These are phyloP conservation scores for Trachurus trachurus DNA, from an alignment of 2,797 vertebrate species.

Conservation along the genomic window DNA sequence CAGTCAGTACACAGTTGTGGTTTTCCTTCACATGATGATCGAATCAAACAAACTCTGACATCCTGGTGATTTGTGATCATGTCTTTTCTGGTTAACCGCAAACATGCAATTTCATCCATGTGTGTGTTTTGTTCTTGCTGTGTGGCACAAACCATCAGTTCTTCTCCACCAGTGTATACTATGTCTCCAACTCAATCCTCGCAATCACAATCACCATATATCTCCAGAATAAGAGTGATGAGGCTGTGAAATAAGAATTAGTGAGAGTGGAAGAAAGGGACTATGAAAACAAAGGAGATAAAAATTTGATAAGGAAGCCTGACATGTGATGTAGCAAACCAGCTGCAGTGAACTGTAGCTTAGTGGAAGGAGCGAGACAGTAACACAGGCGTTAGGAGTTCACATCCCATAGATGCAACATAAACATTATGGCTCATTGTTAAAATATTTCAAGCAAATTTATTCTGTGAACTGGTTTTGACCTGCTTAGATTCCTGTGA, in stretches of 20 bases:
- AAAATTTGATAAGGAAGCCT: slow-evolving; percentile 29
- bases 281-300: slow-evolving; percentile 11
- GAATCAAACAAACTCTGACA: not conserved
- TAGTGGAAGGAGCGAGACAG: slow-evolving; percentile 18
- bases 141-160: not conserved
- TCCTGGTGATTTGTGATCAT: not conserved
- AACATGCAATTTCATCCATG: not conserved
- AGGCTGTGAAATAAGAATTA: not conserved
- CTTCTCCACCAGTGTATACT: not conserved
- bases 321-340: slow-evolving; percentile 13
- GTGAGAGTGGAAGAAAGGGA: slow-evolving; percentile 1
- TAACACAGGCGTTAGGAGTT: not conserved
- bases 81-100: not conserved
- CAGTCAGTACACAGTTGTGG: not conserved
- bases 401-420: not conserved
- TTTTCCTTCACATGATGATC: not conserved
- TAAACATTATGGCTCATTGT: not conserved
- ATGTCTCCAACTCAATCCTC: no score
- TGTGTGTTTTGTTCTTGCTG: not conserved
- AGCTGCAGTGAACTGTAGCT: slow-evolving; percentile 1
- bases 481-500: not conserved
- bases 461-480: not conserved
- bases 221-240: not conserved
- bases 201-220: not conserved
- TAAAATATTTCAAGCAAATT: not conserved